Percentiles rank a stretch among this genome's conserved stretches.
phyloP scores from a whole-genome alignment of 2,797 vertebrate genomes.

The Betta splendens region DNA sequence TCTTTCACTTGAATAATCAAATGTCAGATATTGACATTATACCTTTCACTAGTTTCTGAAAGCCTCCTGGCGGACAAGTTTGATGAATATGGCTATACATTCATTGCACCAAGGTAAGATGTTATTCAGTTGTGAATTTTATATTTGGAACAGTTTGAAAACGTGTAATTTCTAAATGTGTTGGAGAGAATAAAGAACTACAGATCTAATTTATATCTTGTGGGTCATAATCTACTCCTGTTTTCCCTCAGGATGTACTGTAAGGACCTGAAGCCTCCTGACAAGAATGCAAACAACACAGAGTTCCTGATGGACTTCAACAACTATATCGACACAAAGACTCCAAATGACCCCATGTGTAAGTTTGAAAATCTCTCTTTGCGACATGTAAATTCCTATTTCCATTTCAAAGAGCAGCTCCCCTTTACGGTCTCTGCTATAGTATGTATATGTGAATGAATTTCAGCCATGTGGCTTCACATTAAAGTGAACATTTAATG shows the following conservation, averaged over 20 bases:
- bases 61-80: slow-evolving; percentile 88
- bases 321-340: slow-evolving; percentile 91
- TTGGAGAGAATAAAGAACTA: no score
- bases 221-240: background rate
- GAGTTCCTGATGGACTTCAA: slow-evolving; percentile 93
- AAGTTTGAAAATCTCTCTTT: slow-evolving; percentile 78
- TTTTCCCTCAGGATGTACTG: slow-evolving; percentile 87
- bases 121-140: background rate
- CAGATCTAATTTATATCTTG: background rate
- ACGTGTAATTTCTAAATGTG: background rate
- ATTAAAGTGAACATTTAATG: slow-evolving; percentile 63
- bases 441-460: slow-evolving; percentile 40
- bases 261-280: slow-evolving; percentile 85
- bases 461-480: slow-evolving; percentile 57
- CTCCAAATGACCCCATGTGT: slow-evolving; percentile 90
- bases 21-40: slow-evolving; percentile 23
- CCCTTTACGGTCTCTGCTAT: slow-evolving; percentile 22
- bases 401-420: slow-evolving; percentile 48
- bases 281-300: slow-evolving; percentile 92
- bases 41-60: slow-evolving; percentile 86
- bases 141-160: background rate
- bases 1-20: slow-evolving; percentile 12
- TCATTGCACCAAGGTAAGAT: slow-evolving; percentile 92
- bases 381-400: slow-evolving; percentile 26
- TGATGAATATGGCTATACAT: slow-evolving; percentile 90